Conservation (phyloP, 2,797 vertebrate genomes). For the Octomys mimax region DNA sequence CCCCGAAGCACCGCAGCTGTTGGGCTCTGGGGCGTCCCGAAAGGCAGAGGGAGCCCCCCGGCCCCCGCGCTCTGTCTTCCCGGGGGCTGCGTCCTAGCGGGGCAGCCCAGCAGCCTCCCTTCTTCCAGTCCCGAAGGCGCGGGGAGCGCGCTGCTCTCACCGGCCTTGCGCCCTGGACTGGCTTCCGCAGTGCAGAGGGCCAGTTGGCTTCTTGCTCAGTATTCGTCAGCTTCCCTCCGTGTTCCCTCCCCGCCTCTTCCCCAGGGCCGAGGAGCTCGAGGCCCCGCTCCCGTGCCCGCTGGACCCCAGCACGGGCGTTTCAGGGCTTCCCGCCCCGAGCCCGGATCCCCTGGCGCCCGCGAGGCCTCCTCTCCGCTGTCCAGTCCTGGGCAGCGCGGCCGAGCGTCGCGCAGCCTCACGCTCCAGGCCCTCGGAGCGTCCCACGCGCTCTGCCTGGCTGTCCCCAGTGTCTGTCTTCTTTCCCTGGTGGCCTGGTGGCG, state of each 20-base stretch:
- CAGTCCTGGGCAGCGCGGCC: fast-evolving
- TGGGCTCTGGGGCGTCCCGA: too few species aligned
- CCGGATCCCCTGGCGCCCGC: too few species aligned
- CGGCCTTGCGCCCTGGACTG: neutral
- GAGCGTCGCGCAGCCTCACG: fast-evolving
- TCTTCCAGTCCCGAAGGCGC: neutral
- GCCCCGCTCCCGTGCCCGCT: fast-evolving
- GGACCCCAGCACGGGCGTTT: fast-evolving
- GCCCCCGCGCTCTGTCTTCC: fast-evolving
- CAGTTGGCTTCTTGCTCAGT: neutral
- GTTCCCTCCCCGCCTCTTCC: neutral
- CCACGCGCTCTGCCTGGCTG: neutral
- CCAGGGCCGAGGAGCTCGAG: neutral
- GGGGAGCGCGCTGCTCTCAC: neutral
- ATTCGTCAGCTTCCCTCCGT: neutral
- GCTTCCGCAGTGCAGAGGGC: neutral
- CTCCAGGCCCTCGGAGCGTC: neutral
- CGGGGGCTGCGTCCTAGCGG: neutral
- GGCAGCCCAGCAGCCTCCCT: too few species aligned
- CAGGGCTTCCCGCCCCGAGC: neutral
- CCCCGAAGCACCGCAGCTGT: neutral
- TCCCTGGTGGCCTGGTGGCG: too few species aligned
- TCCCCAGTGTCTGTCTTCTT: neutral
- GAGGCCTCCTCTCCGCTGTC: neutral
- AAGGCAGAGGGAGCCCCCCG: neutral